Base-by-base conservation (phyloP, 2,113 vertebrate species). In the Paramormyrops kingsleyae region DNA sequence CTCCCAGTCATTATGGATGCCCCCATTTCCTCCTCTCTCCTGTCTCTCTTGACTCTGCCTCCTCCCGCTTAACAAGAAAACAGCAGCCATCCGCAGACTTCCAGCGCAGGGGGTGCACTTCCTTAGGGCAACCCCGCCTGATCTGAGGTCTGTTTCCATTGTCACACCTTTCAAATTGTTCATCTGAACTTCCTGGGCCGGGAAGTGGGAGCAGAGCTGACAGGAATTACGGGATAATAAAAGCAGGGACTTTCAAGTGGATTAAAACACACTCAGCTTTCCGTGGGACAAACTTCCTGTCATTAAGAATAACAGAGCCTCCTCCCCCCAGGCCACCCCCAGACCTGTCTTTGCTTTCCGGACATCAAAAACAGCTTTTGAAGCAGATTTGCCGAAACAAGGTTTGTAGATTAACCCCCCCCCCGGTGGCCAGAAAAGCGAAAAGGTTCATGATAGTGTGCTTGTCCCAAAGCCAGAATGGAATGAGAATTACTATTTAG, bases 201-300 rank as follows among this genome's bases (percentile, higher is more conserved):
- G 85, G 27, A 53, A 52, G 31, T 21, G 50, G 50, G 85, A 42
- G 7, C 44, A 24, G 74, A 89, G 46, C 49, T 0, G 5, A 27
- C 6, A 19, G 70, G 88, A 89, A 42, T 56, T 44, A 50, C 8
- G 35, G 87, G 59, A 74, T 88, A 77, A 74, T 88, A 88, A 88
- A 66, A 15, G 24, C 44, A 47, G 27, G 50, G 12, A 35, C 50
- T 89, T 89, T 42, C 27, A 50, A 83, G 88, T 9, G 49, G 70
- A 80, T 39, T 47, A 53, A 89, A 31, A 53, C 83, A 83, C 15
- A 74, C 39, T 89, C 35, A 7, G 46, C 35, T 83, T 53, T 87
- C 17, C 13, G 39, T 42, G 17, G 21, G 21, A 89, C 88, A 88
- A 77, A 88, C 62, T 88, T 89, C 47, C 88, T 80, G 66, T 27